Base-by-base conservation (phyloP, 2,888 invertebrate species). In the Coelinius sp. region DNA sequence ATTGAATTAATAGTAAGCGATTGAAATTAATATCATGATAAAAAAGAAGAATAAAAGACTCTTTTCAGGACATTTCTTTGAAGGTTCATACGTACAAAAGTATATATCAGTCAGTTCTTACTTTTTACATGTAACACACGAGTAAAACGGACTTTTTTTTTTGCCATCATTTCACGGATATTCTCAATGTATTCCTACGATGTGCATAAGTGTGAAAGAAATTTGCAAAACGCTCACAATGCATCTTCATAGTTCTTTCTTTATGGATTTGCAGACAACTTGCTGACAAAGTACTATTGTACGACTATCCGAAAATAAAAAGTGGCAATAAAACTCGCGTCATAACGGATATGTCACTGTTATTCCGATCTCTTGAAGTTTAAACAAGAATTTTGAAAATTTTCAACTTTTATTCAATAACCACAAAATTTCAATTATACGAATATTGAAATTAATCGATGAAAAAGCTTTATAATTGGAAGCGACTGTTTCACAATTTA, bases 221-320 rank as follows among this genome's bases (percentile, higher is more conserved):
- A 27, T 56, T 59, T 20, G 31, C 10, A 14, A 14, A 31, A 14
- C 27, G 17, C 59, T 59, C 27, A 31, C 59, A 59, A 59, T 59
- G 59, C 31, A 2, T 14, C 38, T 8, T 25, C 53, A 44, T 62
- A 35, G 53, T 70, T 56, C 65, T 38, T 10, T 31, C 41, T 38
- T 25, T 24, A 70, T 56, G 44, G 41, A 64, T 38, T 64, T 70
- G 41, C 41, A 41, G 64, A 70, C 64, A 70, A 65, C 52, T 70
- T 53, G 70, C 70, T 70, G 70, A 65, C 49, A 52, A 70, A 70
- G 63, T 70, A 52, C 38, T 70, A 70, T 70, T 70, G 52, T 64
- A 59, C 46, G 46, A 17, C 31, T 59, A 31, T 31, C 27, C 31
- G n/a, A 31, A 59, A 31, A 31, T 17, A 31, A 31, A 59, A 4